Evolutionary conservation across 2,888 invertebrate species (phyloP).

Genomic region (Drosophila phalerata): DNA sequence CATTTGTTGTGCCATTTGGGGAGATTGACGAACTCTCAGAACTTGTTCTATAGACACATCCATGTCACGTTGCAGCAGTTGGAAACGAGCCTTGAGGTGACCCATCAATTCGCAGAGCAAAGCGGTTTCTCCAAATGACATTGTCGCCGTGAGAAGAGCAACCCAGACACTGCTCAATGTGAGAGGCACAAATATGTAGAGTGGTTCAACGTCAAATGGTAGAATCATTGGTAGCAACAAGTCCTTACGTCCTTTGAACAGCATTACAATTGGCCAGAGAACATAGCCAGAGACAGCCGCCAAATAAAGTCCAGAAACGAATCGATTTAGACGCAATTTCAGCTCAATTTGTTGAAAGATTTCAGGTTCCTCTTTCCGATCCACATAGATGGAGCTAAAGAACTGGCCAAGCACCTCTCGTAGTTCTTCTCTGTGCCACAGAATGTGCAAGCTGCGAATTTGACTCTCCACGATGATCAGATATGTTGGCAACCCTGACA

Average conservation of each 20-base stretch:
- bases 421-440: slow-evolving; percentile 47
- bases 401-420: slow-evolving; percentile 64
- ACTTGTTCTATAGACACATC: slow-evolving; percentile 43
- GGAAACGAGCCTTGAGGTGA: slow-evolving; percentile 74
- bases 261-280: slow-evolving; percentile 44
- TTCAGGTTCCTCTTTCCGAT: slow-evolving; percentile 46
- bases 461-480: slow-evolving; percentile 71
- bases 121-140: slow-evolving; percentile 70
- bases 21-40: slow-evolving; percentile 22
- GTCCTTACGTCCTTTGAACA: slow-evolving; percentile 39
- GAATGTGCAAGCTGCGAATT: slow-evolving; percentile 62
- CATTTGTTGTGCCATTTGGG: slow-evolving; percentile 55
- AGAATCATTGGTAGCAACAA: slow-evolving; percentile 63
- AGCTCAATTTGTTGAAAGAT: slow-evolving; percentile 50
- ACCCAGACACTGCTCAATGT: slow-evolving; percentile 65
- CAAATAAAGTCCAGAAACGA: slow-evolving; percentile 61
- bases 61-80: slow-evolving; percentile 66
- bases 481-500: slow-evolving; percentile 75
- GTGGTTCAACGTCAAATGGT: slow-evolving; percentile 47
- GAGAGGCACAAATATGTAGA: slow-evolving; percentile 58
- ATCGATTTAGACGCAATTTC: slow-evolving; percentile 51
- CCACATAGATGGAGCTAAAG: slow-evolving; percentile 71
- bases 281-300: slow-evolving; percentile 50
- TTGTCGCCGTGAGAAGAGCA: slow-evolving; percentile 54
- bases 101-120: slow-evolving; percentile 67